Percentiles rank a stretch among this genome's conserved stretches.
Conservation (phyloP, 2,888 invertebrate genomes). For the Syritta pipiens region DNA sequence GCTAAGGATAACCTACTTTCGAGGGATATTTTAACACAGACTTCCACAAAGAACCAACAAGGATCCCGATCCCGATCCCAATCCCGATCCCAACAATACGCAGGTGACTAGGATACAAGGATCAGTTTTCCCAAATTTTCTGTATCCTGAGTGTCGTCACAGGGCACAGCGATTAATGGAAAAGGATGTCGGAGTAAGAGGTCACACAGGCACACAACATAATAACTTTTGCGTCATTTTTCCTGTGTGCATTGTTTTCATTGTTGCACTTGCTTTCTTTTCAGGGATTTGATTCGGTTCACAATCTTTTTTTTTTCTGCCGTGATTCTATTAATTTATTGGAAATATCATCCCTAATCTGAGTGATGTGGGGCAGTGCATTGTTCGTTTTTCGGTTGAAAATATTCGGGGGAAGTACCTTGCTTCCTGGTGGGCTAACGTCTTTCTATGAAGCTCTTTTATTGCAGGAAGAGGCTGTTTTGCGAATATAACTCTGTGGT, state of each 20-base stretch:
- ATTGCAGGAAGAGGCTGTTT: no score
- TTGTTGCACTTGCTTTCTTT: slow-evolving; percentile 36
- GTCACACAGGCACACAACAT: slow-evolving; percentile 49
- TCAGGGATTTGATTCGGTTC: slow-evolving; percentile 45
- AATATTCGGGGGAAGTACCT: neutral
- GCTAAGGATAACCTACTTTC: slow-evolving; percentile 61
- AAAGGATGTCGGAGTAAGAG: slow-evolving; percentile 58
- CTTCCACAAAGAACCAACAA: slow-evolving; percentile 52
- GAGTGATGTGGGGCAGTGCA: slow-evolving; percentile 14
- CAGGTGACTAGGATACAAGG: slow-evolving; percentile 68
- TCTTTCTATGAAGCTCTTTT: no score
- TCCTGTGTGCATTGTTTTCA: slow-evolving; percentile 46
- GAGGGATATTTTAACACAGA: slow-evolving; percentile 54
- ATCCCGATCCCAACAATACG: slow-evolving; percentile 57
- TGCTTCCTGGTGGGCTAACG: neutral
- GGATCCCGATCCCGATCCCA: slow-evolving; percentile 46
- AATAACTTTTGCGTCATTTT: slow-evolving; percentile 69
- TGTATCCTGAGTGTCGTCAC: slow-evolving; percentile 38
- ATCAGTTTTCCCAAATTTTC: slow-evolving; percentile 61
- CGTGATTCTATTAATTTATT: slow-evolving; percentile 55
- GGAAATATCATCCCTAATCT: slow-evolving; percentile 59
- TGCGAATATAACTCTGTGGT: no score
- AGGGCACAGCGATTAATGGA: slow-evolving; percentile 45
- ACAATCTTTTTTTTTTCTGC: slow-evolving; percentile 16
- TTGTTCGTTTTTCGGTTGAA: slow-evolving; percentile 7